Evolutionary conservation across 2,888 invertebrate genomes (phyloP).

Genomic region (Xestia c-nigrum): DNA sequence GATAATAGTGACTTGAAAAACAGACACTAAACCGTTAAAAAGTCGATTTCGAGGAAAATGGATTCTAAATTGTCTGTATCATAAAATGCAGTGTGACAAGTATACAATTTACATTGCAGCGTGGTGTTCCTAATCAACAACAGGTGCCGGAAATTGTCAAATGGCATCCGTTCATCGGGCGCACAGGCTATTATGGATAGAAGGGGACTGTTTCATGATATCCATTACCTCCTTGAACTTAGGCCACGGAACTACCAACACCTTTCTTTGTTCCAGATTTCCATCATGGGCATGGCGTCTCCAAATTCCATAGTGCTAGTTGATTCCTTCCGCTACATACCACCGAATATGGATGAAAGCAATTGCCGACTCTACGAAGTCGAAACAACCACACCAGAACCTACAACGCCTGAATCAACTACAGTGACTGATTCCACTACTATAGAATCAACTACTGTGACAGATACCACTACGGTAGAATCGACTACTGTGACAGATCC

Average conservation of each 20-base stretch:
- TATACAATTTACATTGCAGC: neutral
- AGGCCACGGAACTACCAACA: neutral
- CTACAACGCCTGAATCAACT: neutral
- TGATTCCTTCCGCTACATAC: constrained; percentile 78
- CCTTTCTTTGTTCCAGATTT: constrained; percentile 72
- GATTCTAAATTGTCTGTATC: too few species aligned
- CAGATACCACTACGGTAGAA: too few species aligned
- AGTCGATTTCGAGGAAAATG: too few species aligned
- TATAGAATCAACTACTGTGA: too few species aligned
- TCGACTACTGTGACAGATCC: too few species aligned
- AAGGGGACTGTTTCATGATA: neutral
- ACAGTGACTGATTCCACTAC: too few species aligned
- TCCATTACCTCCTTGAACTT: neutral
- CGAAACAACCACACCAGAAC: neutral
- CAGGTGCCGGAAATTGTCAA: neutral
- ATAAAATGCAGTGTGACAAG: neutral
- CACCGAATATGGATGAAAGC: constrained; percentile 64
- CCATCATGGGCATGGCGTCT: constrained; percentile 70
- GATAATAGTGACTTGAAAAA: neutral
- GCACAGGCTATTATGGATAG: neutral
- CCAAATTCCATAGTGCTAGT: constrained; percentile 69
- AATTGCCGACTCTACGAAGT: constrained; percentile 72
- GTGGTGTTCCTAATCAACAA: neutral
- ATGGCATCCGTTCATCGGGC: neutral
- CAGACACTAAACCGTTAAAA: too few species aligned